Base-by-base conservation (phyloP, 2,113 vertebrate genomes). In the Spizaetus ornatus region DNA sequence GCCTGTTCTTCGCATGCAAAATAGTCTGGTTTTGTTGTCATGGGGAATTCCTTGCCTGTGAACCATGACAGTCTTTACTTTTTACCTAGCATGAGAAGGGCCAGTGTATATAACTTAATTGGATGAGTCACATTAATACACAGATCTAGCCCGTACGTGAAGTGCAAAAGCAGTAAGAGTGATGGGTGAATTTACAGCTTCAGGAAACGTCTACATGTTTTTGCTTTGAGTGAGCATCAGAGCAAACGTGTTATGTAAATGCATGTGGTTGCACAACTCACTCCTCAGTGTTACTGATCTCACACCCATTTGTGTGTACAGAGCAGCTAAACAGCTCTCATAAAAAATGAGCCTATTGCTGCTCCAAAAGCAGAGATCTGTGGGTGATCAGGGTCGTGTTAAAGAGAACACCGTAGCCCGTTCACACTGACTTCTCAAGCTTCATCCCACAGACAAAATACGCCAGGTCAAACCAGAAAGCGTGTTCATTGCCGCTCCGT, bases 401-500 rank as follows among this genome's bases (percentile, higher is more conserved):
- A 66, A 40, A 36, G 25, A n/a, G 55, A 43, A 40, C 9, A 7
- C 47, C 0, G 0, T 11, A 19, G 38, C 38, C 29, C 3, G 1
- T 36, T 42, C 23, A 31, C 38, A 11, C 23, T 1, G 3, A 15
- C 43, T 63, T 31, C 74, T 69, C 38, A 32, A 21, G 32, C 52
- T 32, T 52, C 55, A 78, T 5, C 31, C 63, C 82, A 23, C 63
- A 50, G 45, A 81, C 23, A 9, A 71, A 79, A 53, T 10, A 9
- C 0, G 9, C 7, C 3, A 16, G 71, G 32, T 67, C 9, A 32
- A 50, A 88, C 0, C 5, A 48, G 53, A 36, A 16, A 62, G 45
- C 21, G 9, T 6, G 2, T 7, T 29, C 3, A 0, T 16, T 19
- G 29, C 3, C 1, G 26, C 10, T 10, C 38, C 1, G 1, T 58